A percentile compares a stretch with the other conserved stretches of the same genome.
phyloP scores from a whole-genome alignment of 2,113 vertebrate genomes.

The Halichoeres trimaculatus region DNA sequence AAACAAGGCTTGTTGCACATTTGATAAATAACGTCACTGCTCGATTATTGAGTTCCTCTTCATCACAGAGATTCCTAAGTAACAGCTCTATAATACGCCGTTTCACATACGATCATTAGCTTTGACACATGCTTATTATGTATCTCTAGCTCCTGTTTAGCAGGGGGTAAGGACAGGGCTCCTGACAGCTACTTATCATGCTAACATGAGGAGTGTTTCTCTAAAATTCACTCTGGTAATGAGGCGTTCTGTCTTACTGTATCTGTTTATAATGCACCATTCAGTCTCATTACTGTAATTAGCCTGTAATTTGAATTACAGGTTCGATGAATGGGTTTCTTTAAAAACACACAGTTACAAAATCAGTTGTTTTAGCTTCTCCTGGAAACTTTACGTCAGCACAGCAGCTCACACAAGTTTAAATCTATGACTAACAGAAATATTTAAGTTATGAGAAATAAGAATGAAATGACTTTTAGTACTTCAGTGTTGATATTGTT shows the following conservation, averaged over 20 bases:
- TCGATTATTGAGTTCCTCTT: constrained; percentile 51
- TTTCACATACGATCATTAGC: constrained; percentile 48
- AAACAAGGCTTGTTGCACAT: constrained; percentile 13
- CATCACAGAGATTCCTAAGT: constrained; percentile 24
- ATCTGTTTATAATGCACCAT: constrained; percentile 41
- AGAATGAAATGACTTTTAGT: too few relatives aligned
- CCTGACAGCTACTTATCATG: constrained; percentile 42
- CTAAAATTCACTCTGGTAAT: constrained; percentile 47
- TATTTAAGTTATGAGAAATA: too few relatives aligned
- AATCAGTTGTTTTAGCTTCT: background rate
- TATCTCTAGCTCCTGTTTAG: constrained; percentile 49
- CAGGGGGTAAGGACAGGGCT: background rate
- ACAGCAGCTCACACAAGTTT: too few relatives aligned
- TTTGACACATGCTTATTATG: constrained; percentile 54
- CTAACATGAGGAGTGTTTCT: constrained; percentile 18
- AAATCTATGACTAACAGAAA: too few relatives aligned
- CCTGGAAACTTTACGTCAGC: too few relatives aligned
- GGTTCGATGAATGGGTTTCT: background rate
- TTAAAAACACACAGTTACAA: constrained; percentile 14
- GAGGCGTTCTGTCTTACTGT: constrained; percentile 22
- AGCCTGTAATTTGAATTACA: background rate
- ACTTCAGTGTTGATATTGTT: too few relatives aligned
- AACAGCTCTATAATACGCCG: constrained; percentile 35
- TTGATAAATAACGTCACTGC: constrained; percentile 24
- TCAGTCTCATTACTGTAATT: constrained; percentile 52